These are phyloP conservation scores for Hystrix brachyura DNA, from an alignment of 2,113 vertebrate genomes.

Conservation along the genomic window DNA sequence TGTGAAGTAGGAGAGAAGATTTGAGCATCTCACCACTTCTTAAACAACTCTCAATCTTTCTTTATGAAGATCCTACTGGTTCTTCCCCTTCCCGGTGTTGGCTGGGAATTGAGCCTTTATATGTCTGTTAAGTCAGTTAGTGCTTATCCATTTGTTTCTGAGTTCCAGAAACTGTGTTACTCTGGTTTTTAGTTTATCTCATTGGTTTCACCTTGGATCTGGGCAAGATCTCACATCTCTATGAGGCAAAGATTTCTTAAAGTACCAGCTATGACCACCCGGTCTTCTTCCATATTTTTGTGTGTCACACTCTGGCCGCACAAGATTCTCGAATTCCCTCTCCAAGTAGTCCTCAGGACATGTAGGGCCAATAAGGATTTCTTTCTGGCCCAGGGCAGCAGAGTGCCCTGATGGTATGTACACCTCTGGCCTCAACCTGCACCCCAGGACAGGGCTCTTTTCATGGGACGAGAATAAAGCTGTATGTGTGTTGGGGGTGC, in stretches of 20 bases:
- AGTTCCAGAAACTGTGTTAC: not conserved
- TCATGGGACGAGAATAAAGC: not conserved
- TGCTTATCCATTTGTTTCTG: not conserved
- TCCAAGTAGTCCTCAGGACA: not conserved
- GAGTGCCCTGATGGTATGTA: too few species aligned
- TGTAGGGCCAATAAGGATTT: not conserved
- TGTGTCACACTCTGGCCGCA: not conserved
- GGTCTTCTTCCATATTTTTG: not conserved
- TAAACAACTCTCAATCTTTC: not conserved
- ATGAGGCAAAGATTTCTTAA: not conserved
- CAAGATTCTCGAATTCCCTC: not conserved
- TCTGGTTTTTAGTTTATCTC: not conserved
- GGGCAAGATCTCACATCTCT: not conserved
- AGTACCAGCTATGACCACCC: not conserved
- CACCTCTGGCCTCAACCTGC: not conserved
- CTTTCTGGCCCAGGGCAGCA: not conserved
- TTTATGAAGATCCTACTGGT: not conserved
- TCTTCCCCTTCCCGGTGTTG: not conserved
- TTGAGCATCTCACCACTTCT: not conserved
- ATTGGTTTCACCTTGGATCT: not conserved
- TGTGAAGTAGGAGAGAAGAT: not conserved
- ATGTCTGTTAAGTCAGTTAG: not conserved
- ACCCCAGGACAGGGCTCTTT: not conserved
- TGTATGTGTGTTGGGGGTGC: accelerated
- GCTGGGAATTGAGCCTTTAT: not conserved